Evolutionary conservation across 2,888 invertebrate genomes (phyloP), one percentile per base, ranked within the genome.

Genomic region (Atherix ibis): DNA sequence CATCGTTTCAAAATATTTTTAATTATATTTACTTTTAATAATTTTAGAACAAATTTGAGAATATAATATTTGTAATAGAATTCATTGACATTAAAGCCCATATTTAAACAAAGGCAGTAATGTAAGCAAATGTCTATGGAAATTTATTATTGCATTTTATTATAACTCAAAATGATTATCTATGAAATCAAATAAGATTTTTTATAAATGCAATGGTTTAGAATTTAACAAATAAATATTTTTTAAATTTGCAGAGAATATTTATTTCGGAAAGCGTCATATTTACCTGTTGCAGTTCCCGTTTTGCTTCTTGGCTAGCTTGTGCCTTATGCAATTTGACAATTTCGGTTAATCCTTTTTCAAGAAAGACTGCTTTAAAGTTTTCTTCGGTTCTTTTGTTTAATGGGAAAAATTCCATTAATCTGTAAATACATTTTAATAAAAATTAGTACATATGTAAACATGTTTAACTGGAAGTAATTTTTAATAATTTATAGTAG

Each of bases 351-450:
- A 89, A 70, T 17, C 81, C 85, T 49, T 79, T 78, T 37, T 80
- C 74, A 46, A 75, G 75, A 65, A 88, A 88, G 49, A 76, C 71
- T 47, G 76, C 64, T 49, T 78, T 74, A 61, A 92, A 80, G 59
- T 81, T 77, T 50, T 85, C 87, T 63, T 85, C 85, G 52, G 83
- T 85, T 56, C 92, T 78, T 55, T 91, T 92, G 64, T 89, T 92
- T 52, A 82, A 72, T 43, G 94, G 94, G 57, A 94, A 80, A 66
- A 92, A 88, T 63, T 92, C 91, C 76, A 85, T 75, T 56, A 89
- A 64, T 58, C 85, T 85, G 49, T 19, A 43, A 47, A 35, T 15
- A 29, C 28, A n/a, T n/a, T n/a, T n/a, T n/a, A 16, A 27, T 29
- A 41, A 15, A 36, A 26, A 27, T n/a, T n/a, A n/a, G n/a, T n/a